These are phyloP conservation scores for Drosophila carrolli DNA, from an alignment of 1,140 invertebrate species.

Conservation along the genomic window DNA sequence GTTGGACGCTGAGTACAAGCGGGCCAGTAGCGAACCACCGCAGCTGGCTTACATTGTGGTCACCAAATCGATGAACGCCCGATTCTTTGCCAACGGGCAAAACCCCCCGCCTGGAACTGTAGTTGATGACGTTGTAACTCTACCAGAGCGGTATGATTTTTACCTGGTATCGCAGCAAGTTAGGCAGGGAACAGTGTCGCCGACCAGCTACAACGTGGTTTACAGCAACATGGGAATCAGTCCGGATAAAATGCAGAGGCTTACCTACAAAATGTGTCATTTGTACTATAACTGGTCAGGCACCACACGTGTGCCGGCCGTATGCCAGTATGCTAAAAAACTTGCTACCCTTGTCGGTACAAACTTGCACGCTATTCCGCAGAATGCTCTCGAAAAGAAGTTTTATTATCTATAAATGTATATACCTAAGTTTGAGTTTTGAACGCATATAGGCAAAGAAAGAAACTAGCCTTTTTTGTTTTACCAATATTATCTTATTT, in stretches of 20 bases:
- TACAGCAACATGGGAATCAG: constrained; percentile 87
- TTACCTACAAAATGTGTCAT: constrained; percentile 93
- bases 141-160: constrained; percentile 93
- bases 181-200: constrained; percentile 91
- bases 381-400: constrained; percentile 84
- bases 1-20: constrained; percentile 86
- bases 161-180: constrained; percentile 92
- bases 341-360: constrained; percentile 92
- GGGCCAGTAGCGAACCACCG: constrained; percentile 68
- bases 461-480: neutral
- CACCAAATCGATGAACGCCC: constrained; percentile 89
- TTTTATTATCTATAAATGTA: constrained; percentile 85
- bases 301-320: constrained; percentile 93
- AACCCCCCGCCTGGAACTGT: constrained; percentile 93
- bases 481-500: neutral
- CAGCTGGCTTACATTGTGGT: constrained; percentile 91
- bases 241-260: constrained; percentile 89
- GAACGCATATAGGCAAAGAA: neutral
- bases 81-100: constrained; percentile 86
- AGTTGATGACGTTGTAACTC: constrained; percentile 93
- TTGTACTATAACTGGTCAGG: constrained; percentile 94
- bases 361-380: constrained; percentile 88
- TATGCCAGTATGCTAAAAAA: constrained; percentile 95
- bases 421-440: neutral
- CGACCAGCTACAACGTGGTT: constrained; percentile 92